A percentile compares a stretch with the other conserved stretches of the same genome.
Evolutionary conservation across 2,888 invertebrate species (phyloP).

Genomic region (Onthophagus sagittarius): DNA sequence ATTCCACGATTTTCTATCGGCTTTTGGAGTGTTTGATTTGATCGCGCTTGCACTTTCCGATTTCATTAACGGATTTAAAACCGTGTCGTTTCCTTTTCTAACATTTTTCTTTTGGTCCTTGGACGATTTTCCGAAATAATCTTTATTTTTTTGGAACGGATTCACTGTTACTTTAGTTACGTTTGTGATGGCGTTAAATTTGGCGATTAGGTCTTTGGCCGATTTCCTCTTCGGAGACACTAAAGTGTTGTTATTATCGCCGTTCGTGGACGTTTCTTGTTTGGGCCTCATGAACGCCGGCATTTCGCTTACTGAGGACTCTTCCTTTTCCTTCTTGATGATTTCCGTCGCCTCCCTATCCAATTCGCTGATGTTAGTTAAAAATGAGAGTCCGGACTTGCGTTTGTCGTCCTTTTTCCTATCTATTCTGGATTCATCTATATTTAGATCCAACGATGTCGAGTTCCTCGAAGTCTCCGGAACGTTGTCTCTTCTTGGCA

Average conservation of each 20-base stretch:
- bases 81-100: constrained; percentile 37
- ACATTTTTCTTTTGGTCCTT: constrained; percentile 32
- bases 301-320: constrained; percentile 35
- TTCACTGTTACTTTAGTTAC: constrained; percentile 55
- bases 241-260: constrained; percentile 37
- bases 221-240: constrained; percentile 43
- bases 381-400: constrained; percentile 58
- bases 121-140: constrained; percentile 39
- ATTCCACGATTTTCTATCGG: constrained; percentile 51
- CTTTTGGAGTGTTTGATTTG: constrained; percentile 35
- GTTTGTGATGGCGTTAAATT: constrained; percentile 61
- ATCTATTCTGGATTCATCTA: constrained; percentile 34
- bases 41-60: constrained; percentile 45
- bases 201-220: constrained; percentile 57
- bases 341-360: constrained; percentile 77
- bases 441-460: constrained; percentile 31
- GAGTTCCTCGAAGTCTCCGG: constrained; percentile 53
- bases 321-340: constrained; percentile 53
- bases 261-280: constrained; percentile 29
- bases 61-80: constrained; percentile 40
- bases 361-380: constrained; percentile 74
- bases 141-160: constrained; percentile 43
- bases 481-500: constrained; percentile 6
- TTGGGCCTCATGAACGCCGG: constrained; percentile 47
- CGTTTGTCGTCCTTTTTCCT: constrained; percentile 49